Percentiles rank a stretch among this genome's conserved stretches.
Evolutionary conservation across 2,797 vertebrate species (phyloP).

Genomic region (Oryzias dopingdopingensis): DNA sequence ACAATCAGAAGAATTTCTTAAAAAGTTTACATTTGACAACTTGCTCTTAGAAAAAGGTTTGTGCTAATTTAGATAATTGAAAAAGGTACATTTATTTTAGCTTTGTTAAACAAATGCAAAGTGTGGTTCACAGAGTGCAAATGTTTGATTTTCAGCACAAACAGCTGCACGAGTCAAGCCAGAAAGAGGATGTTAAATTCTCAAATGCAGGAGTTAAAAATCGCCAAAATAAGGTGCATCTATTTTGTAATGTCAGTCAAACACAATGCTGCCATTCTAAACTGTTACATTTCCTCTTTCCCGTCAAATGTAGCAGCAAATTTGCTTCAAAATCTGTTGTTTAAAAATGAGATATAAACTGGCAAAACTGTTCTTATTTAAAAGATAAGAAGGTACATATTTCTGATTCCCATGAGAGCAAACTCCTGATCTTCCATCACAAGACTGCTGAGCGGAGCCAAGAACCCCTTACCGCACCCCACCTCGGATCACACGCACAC

Average conservation of each 20-base stretch:
- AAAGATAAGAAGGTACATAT: conserved; percentile 23
- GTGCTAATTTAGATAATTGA: too few species aligned
- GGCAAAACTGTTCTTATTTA: conserved; percentile 8
- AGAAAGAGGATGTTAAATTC: neutral
- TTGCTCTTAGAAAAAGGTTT: neutral
- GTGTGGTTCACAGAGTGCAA: neutral
- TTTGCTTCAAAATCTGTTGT: neutral
- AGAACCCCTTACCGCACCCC: conserved; percentile 42
- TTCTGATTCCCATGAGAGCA: conserved; percentile 43
- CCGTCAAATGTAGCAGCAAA: neutral
- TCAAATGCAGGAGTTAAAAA: neutral
- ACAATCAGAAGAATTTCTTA: neutral
- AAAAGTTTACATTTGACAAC: conserved; percentile 19
- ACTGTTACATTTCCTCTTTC: neutral
- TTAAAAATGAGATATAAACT: neutral
- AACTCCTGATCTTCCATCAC: conserved; percentile 67
- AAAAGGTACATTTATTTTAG: too few species aligned
- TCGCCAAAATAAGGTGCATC: neutral
- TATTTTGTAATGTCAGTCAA: too few species aligned
- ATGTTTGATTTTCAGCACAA: conserved; percentile 5
- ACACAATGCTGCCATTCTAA: too few species aligned
- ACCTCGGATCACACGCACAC: conserved; percentile 23
- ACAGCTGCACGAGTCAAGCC: neutral
- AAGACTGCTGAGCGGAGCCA: conserved; percentile 68
- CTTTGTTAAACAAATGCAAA: neutral